Evolutionary conservation across 2,888 invertebrate species (phyloP), one percentile per base, ranked within the genome.

Genomic region (Drosophila aldrichi): DNA sequence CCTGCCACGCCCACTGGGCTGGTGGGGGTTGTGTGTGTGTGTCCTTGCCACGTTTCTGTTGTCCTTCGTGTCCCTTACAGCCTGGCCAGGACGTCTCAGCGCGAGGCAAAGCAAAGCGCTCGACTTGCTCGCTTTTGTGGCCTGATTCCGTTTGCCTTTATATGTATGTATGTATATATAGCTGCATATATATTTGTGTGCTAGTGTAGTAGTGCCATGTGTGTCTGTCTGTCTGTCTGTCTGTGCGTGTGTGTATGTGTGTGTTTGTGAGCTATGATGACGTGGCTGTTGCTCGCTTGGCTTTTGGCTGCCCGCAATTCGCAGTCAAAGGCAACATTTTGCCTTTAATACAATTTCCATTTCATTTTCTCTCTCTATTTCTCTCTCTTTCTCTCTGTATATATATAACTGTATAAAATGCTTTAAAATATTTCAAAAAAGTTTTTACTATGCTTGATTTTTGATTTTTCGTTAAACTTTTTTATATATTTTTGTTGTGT

Each of bases 311-410:
- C 43, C 59, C 46, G 61, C 56, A 71, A 78, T 77, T 71, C 63
- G 66, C 71, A 69, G 66, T 62, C 59, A 66, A 71, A 62, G 69
- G 52, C 69, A 72, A 70, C 75, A 73, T 75, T 71, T 71, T 52
- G 18, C 41, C 43, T 64, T 41, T 71, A 57, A 66, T 46, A 46
- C 38, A 9, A 52, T 57, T 75, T 59, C 46, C 55, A 48, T 70
- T 69, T 40, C 40, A 51, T 16, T 38, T 38, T 2, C 20, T 22
- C 4, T 9, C 3, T 38, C 16, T 38, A 0, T 14, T 0, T 36
- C 4, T 36, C 4, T 36, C 8, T 40, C 0, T n/a, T 0, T 40
- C 0, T 66, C 57, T 38, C 22, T 29, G 0, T 61, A 58, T 59
- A 48, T 56, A 29, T 18, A 41, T 57, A 32, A 43, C 14, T 51